Conservation (phyloP, 2,888 invertebrate species). For the Morpho deidamia region DNA sequence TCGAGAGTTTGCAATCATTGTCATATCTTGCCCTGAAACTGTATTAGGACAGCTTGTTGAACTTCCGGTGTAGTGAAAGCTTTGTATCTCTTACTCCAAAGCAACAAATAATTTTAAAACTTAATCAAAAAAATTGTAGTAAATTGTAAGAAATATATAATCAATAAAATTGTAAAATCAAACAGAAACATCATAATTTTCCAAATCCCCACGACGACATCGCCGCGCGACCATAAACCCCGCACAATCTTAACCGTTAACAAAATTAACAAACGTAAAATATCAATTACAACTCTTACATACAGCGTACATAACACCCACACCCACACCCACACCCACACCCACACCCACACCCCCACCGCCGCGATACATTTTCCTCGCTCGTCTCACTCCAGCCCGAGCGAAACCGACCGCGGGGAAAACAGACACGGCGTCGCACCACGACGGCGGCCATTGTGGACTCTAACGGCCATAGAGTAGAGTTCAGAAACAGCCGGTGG, state of each 20-base stretch:
- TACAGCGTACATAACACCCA: constrained; percentile 33
- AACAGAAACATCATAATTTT: constrained; percentile 5
- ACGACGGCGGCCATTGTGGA: constrained; percentile 7
- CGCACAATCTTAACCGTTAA: constrained; percentile 27
- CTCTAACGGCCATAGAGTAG: constrained; percentile 16
- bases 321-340: constrained; percentile 25
- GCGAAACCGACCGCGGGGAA: constrained; percentile 72
- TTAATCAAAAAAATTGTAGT: no score
- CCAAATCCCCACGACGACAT: constrained; percentile 4
- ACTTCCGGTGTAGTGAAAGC: no score
- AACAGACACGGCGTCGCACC: constrained; percentile 51
- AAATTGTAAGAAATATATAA: neutral
- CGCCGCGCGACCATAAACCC: constrained; percentile 17
- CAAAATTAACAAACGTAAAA: constrained; percentile 55
- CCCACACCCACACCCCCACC: constrained; percentile 24
- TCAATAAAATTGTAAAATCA: neutral
- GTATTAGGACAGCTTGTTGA: no score
- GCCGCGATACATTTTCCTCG: constrained; percentile 45
- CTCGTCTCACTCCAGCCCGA: constrained; percentile 62
- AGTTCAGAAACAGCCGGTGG: constrained; percentile 29
- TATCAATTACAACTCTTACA: constrained; percentile 55
- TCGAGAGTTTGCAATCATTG: no score
- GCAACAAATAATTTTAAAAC: no score
- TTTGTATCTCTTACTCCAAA: no score
- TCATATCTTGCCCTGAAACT: no score